Evolutionary conservation across 2,888 invertebrate species (phyloP).

Genomic region (Lordiphosa andalusiaca): DNA sequence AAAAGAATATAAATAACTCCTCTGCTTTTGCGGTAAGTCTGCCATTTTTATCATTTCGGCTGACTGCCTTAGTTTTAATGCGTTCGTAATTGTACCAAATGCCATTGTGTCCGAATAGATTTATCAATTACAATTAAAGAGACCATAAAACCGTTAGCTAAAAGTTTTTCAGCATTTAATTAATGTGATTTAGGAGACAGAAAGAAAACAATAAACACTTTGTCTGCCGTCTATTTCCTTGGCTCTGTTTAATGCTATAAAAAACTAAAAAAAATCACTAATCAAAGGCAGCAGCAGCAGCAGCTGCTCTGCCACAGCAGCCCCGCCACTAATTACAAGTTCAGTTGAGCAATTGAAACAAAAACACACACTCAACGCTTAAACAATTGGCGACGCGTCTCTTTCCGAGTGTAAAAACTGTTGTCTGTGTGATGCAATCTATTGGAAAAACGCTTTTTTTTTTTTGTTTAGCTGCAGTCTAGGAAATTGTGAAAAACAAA

Average conservation of each 20-base stretch:
- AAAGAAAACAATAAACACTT: slow-evolving; percentile 32
- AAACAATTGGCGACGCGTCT: slow-evolving; percentile 59
- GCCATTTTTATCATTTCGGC: slow-evolving; percentile 16
- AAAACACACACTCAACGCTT: slow-evolving; percentile 71
- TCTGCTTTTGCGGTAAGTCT: slow-evolving; percentile 29
- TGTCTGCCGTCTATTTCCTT: slow-evolving; percentile 43
- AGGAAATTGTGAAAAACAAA: slow-evolving; percentile 29
- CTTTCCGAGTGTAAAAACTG: slow-evolving; percentile 26
- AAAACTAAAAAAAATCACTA: slow-evolving; percentile 30
- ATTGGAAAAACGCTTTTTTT: slow-evolving; percentile 52
- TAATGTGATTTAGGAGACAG: slow-evolving; percentile 53
- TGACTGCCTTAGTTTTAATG: slow-evolving; percentile 41
- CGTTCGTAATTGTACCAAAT: slow-evolving; percentile 63
- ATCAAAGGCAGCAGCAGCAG: slow-evolving; percentile 10
- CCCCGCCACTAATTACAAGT: slow-evolving; percentile 65
- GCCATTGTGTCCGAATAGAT: slow-evolving; percentile 29
- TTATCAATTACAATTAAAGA: slow-evolving; percentile 67
- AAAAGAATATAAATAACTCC: no score
- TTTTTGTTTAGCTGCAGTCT: no score
- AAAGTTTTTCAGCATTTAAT: slow-evolving; percentile 62
- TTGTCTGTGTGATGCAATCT: slow-evolving; percentile 62
- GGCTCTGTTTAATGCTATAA: slow-evolving; percentile 48
- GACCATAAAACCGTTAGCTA: slow-evolving; percentile 68
- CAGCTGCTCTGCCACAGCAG: background rate
- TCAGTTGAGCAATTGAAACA: slow-evolving; percentile 72